Evolutionary conservation across 2,888 invertebrate species (phyloP), one percentile per base, ranked within the genome.

Genomic region (Drosophila colorata): DNA sequence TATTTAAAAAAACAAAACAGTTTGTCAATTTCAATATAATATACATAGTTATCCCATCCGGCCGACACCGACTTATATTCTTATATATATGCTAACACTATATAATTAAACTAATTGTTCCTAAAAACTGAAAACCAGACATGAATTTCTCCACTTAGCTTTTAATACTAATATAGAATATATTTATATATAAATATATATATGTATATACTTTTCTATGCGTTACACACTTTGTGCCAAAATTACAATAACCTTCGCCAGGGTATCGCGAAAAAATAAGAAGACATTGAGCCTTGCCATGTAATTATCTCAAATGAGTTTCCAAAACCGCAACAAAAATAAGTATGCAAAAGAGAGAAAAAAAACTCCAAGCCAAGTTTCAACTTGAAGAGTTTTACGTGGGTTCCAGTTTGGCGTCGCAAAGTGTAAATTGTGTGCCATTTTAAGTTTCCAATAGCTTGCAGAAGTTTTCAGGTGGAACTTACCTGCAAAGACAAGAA

Each of bases 221-320:
- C 33, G 33, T 33, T 33, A 4, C 11, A 33, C 9, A 2, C 28
- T 28, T 9, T 28, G 28, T 9, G 28, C 11, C 33, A 33, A 33
- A 33, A 11, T 4, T 33, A 33, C 4, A 13, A 13, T 13, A 33
- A 11, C 33, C 11, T 13, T 4, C 1, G 33, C 6, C 13, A 33
- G 33, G 4, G 33, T 33, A 33, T 33, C 4, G 4, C 13, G 7
- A 4, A 49, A 43, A 66, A 57, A 40, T 20, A 51, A 60, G 51
- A 37, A 49, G 57, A 69, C 68, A 56, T 69, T 59, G 57, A 65
- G 59, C 53, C 49, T 43, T 49, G 48, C 58, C 56, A 41, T 56
- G 76, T 84, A 76, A 87, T 85, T 87, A 85, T 82, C 70, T 79
- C 9, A 79, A 87, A 81, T 85, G 79, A 87, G 79, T 78, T 81